phyloP scores from a whole-genome alignment of 2,113 vertebrate genomes.

The Platanista minor region DNA sequence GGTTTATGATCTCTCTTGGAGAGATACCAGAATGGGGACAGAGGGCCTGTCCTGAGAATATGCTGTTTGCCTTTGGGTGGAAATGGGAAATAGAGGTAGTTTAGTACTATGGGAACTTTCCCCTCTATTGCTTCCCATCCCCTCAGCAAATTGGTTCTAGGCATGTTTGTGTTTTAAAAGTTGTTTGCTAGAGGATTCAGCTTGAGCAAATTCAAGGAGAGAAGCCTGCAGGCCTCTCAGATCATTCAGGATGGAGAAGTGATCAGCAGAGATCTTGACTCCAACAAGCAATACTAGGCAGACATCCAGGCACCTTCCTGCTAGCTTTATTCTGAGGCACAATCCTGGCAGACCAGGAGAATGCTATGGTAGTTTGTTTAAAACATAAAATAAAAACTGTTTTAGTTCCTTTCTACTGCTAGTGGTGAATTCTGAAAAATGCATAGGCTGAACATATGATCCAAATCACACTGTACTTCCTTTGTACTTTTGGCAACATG shows the following conservation, averaged over 20 bases:
- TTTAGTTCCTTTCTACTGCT: background rate
- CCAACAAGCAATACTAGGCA: background rate
- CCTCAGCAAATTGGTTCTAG: background rate
- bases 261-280: background rate
- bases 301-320: background rate
- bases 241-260: background rate
- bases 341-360: background rate
- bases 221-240: background rate
- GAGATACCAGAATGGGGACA: background rate
- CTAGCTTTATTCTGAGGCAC: background rate
- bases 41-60: background rate
- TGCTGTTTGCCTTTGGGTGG: background rate
- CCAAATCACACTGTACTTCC: background rate
- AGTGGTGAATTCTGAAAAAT: background rate
- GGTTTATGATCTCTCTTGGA: background rate
- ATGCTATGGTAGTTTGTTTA: background rate
- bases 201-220: background rate
- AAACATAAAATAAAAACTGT: constrained; percentile 15
- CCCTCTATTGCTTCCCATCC: background rate
- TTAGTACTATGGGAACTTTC: background rate
- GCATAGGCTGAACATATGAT: background rate
- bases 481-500: background rate
- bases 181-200: background rate
- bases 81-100: background rate
- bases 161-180: constrained; percentile 10